These are phyloP conservation scores for Aphidoletes aphidimyza DNA, from an alignment of 2,888 invertebrate genomes.

Conservation along the genomic window DNA sequence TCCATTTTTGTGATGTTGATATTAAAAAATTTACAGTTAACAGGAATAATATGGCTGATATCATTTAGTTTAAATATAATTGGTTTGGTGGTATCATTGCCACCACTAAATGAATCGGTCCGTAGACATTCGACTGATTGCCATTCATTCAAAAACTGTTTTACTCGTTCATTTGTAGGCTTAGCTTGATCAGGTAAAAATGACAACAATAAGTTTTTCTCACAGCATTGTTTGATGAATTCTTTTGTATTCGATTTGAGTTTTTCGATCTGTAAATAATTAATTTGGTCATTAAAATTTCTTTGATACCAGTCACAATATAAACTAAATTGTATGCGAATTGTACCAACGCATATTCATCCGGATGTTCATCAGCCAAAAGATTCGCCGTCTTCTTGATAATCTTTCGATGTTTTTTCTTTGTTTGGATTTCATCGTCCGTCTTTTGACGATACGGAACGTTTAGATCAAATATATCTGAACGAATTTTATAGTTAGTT, in stretches of 20 bases:
- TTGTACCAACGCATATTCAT: background rate
- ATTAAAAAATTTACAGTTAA: slow-evolving; percentile 74
- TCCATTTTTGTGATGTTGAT: slow-evolving; percentile 72
- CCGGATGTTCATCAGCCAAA: slow-evolving; percentile 57
- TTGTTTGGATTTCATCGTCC: slow-evolving; percentile 59
- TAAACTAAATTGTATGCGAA: too few species aligned
- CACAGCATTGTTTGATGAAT: background rate
- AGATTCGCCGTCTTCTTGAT: slow-evolving; percentile 45
- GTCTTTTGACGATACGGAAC: slow-evolving; percentile 65
- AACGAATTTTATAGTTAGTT: background rate
- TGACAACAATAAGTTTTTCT: background rate
- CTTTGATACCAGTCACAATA: background rate
- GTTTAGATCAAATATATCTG: slow-evolving; percentile 66
- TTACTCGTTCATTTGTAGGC: background rate
- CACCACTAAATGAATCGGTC: slow-evolving; percentile 66
- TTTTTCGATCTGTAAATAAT: slow-evolving; percentile 25
- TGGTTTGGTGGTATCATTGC: slow-evolving; percentile 69
- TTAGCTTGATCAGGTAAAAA: background rate
- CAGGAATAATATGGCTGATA: slow-evolving; percentile 74
- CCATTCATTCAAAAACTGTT: background rate
- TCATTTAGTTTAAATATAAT: slow-evolving; percentile 68
- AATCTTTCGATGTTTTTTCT: slow-evolving; percentile 33
- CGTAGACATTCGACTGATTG: background rate
- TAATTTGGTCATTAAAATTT: background rate
- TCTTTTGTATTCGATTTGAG: background rate